Conservation (phyloP, 2,888 invertebrate genomes). For the Acheta domesticus region DNA sequence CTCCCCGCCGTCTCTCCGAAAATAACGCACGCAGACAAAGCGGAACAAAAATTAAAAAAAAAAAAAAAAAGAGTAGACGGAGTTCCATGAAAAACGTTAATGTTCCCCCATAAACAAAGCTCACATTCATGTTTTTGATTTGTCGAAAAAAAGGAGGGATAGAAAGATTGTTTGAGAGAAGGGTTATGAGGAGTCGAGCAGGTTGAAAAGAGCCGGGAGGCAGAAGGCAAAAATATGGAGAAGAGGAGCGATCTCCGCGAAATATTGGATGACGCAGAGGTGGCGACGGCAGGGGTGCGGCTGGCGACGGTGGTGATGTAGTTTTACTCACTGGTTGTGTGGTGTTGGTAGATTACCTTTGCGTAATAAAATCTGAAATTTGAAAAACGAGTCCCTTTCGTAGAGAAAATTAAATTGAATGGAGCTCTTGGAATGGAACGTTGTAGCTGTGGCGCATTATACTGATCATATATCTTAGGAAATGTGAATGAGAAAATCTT, state of each 20-base stretch:
- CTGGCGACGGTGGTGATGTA: neutral
- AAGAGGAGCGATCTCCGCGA: neutral
- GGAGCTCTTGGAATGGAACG: too few species aligned
- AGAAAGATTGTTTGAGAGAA: neutral
- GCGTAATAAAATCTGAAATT: too few species aligned
- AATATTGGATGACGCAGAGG: neutral
- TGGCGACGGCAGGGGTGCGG: neutral
- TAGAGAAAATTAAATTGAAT: too few species aligned
- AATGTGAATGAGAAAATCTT: too few species aligned
- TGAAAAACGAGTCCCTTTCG: too few species aligned
- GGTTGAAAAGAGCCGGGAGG: neutral
- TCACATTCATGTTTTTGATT: constrained; percentile 36
- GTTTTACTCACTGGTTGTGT: too few species aligned
- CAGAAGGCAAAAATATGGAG: neutral
- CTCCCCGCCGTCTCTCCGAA: neutral
- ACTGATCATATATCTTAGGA: too few species aligned
- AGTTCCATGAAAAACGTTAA: constrained; percentile 29
- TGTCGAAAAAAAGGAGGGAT: constrained; percentile 34
- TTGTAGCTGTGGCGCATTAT: too few species aligned
- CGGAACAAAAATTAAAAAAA: constrained; percentile 27
- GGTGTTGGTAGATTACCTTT: too few species aligned
- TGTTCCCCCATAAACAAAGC: constrained; percentile 35
- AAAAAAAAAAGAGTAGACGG: constrained; percentile 30
- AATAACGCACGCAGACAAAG: constrained; percentile 9
- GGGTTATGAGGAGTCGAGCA: constrained; percentile 20